A percentile compares a stretch with the other conserved stretches of the same genome.
These are phyloP conservation scores for Danio jaintianensis DNA, from an alignment of 2,797 vertebrate species.

Conservation along the genomic window DNA sequence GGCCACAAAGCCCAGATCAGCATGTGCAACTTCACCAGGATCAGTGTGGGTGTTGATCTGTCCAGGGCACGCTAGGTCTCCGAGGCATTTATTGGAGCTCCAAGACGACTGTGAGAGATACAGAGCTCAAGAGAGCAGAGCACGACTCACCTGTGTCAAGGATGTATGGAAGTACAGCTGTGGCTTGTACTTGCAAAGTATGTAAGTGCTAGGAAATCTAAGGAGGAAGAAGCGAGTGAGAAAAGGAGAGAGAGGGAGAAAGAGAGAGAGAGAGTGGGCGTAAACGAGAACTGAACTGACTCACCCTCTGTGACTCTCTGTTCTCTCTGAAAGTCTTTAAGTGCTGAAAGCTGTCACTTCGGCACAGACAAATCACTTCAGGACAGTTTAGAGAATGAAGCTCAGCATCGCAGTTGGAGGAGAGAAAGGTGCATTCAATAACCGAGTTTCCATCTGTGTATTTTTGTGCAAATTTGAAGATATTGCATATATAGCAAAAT, in stretches of 20 bases:
- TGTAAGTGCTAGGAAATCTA: constrained; percentile 61
- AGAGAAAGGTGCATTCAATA: constrained; percentile 1
- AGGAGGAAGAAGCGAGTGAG: constrained; percentile 19
- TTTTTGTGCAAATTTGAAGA: neutral
- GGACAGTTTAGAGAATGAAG: constrained; percentile 23
- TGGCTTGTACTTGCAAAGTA: constrained; percentile 35
- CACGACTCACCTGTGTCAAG: constrained; percentile 43
- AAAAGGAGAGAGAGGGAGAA: neutral
- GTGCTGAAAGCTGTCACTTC: constrained; percentile 52
- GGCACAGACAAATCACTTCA: constrained; percentile 43
- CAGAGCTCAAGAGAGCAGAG: constrained; percentile 1
- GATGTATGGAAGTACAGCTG: constrained; percentile 32
- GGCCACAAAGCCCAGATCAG: constrained; percentile 5
- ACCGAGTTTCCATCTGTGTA: neutral
- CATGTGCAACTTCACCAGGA: neutral
- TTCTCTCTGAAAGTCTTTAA: constrained; percentile 38
- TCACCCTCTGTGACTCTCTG: constrained; percentile 41
- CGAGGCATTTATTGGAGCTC: neutral
- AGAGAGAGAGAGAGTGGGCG: constrained; percentile 36
- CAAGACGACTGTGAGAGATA: neutral
- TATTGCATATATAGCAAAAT: constrained; percentile 7
- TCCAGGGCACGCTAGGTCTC: neutral
- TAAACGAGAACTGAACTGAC: constrained; percentile 46
- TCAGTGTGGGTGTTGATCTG: constrained; percentile 2
- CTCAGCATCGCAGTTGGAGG: neutral